phyloP scores from a whole-genome alignment of 1,140 invertebrate genomes.

The Eueides isabella region DNA sequence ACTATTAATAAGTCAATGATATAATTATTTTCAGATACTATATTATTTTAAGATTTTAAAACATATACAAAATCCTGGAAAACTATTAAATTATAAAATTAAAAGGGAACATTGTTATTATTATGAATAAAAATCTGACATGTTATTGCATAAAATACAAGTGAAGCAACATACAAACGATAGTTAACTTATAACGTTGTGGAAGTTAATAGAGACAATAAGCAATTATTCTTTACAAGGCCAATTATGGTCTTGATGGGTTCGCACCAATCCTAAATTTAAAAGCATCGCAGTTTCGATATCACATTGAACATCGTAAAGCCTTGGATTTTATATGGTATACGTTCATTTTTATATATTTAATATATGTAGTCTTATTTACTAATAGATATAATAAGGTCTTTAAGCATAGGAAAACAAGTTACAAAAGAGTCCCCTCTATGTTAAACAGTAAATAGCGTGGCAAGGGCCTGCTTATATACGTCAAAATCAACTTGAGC shows the following conservation, averaged over 20 bases:
- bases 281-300: slow-evolving; percentile 24
- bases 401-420: too few species aligned
- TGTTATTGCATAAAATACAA: not conserved
- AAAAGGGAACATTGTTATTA: too few species aligned
- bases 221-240: slow-evolving; percentile 24
- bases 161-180: not conserved
- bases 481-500: too few species aligned
- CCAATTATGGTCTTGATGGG: slow-evolving; percentile 23
- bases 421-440: too few species aligned
- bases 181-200: slow-evolving; percentile 12
- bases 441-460: too few species aligned
- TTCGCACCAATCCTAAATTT: slow-evolving; percentile 23
- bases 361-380: not conserved
- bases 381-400: too few species aligned
- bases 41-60: too few species aligned
- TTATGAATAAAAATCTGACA: not conserved
- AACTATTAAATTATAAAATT: not conserved
- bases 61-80: not conserved
- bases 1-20: too few species aligned
- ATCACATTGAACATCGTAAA: not conserved
- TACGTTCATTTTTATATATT: not conserved
- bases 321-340: not conserved
- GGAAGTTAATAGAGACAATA: slow-evolving; percentile 23
- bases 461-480: too few species aligned
- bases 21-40: too few species aligned